phyloP scores from a whole-genome alignment of 2,888 invertebrate species.

The Melinaea menophilus region DNA sequence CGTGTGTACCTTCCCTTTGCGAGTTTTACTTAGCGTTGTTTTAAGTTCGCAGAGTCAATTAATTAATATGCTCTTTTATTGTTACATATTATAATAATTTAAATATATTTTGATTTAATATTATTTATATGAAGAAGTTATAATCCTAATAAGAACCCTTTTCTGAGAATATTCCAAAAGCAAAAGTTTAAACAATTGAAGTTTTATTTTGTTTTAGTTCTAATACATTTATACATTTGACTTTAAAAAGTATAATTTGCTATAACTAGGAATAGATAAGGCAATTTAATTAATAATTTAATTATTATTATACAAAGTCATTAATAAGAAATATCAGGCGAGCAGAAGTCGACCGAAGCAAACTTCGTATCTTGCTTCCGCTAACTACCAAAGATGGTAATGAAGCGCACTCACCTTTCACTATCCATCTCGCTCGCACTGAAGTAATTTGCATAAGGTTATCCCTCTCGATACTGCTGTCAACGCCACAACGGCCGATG shows the following conservation, averaged over 20 bases:
- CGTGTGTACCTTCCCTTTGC: slow-evolving; percentile 46
- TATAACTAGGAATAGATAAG: too few species aligned
- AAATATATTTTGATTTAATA: too few species aligned
- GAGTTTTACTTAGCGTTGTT: slow-evolving; percentile 29
- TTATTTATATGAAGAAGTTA: too few species aligned
- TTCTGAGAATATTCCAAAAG: too few species aligned
- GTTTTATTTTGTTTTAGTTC: too few species aligned
- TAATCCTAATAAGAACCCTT: too few species aligned
- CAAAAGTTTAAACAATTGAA: too few species aligned
- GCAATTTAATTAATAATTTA: slow-evolving; percentile 31
- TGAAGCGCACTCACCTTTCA: slow-evolving; percentile 69
- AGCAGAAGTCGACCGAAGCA: slow-evolving; percentile 59
- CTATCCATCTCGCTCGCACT: slow-evolving; percentile 44
- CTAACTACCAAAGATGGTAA: slow-evolving; percentile 74
- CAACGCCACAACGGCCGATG: slow-evolving; percentile 69
- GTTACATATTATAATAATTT: not conserved
- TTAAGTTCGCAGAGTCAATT: slow-evolving; percentile 13
- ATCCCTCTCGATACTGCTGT: slow-evolving; percentile 59
- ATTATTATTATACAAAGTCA: slow-evolving; percentile 53
- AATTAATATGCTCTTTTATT: slow-evolving; percentile 12
- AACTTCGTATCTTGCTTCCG: slow-evolving; percentile 68
- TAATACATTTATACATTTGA: too few species aligned
- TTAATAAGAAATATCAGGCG: slow-evolving; percentile 66
- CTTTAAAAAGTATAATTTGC: too few species aligned
- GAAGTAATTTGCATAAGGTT: slow-evolving; percentile 22